A percentile compares a stretch with the other conserved stretches of the same genome.
Evolutionary conservation across 2,113 vertebrate species (phyloP).

Genomic region (Andinoacara biseriatus): DNA sequence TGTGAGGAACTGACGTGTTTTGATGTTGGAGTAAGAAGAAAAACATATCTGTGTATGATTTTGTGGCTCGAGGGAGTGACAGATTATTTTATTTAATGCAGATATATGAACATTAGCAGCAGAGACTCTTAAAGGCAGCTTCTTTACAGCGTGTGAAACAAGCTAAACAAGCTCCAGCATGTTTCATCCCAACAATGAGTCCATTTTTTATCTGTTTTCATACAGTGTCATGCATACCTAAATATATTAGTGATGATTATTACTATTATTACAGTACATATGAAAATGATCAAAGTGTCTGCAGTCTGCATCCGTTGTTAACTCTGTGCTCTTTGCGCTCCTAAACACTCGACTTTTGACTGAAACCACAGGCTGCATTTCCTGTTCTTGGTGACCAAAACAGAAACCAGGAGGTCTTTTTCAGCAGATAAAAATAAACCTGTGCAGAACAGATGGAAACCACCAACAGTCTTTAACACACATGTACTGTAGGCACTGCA

Average conservation of each 20-base stretch:
- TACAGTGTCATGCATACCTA: not conserved
- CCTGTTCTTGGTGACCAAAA: not conserved
- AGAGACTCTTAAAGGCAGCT: not conserved
- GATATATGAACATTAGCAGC: not conserved
- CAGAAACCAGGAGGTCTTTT: not conserved
- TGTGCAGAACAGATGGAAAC: too few species aligned
- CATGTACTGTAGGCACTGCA: too few species aligned
- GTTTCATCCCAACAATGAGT: too few species aligned
- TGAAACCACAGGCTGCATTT: too few species aligned
- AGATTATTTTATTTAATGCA: rapidly evolving
- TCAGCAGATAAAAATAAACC: not conserved
- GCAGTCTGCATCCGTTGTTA: too few species aligned
- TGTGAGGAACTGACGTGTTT: rapidly evolving
- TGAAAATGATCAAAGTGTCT: too few species aligned
- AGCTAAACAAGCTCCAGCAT: not conserved
- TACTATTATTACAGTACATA: too few species aligned
- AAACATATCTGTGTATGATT: not conserved
- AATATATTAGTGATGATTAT: too few species aligned
- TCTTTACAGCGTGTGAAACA: not conserved
- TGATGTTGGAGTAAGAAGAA: not conserved
- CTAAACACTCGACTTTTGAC: rapidly evolving
- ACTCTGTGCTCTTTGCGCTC: too few species aligned
- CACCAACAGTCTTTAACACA: not conserved
- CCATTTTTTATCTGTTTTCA: not conserved
- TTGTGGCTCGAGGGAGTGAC: not conserved